Percentiles rank a stretch among this genome's conserved stretches.
These are phyloP conservation scores for Polydesmus complanatus DNA, from an alignment of 2,888 invertebrate species.

Conservation along the genomic window DNA sequence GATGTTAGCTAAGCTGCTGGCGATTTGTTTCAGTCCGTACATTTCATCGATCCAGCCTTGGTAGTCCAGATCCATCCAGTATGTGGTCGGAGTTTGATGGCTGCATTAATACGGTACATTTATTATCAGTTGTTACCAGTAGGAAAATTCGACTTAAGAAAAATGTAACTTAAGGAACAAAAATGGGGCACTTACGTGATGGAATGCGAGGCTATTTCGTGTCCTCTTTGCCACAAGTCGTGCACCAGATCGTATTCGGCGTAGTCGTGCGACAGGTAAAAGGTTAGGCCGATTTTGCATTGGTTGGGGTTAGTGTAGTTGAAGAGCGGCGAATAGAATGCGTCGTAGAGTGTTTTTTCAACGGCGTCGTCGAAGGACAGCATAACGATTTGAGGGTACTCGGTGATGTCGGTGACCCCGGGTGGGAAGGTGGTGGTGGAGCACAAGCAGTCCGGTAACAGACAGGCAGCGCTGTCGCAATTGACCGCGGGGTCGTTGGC, in stretches of 20 bases:
- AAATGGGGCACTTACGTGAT: conserved; percentile 22
- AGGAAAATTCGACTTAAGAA: too few relatives aligned
- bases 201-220: conserved; percentile 23
- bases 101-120: background rate
- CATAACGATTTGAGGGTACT: conserved; percentile 26
- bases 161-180: background rate
- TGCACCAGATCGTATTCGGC: conserved; percentile 18
- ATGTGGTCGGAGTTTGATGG: conserved; percentile 13
- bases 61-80: conserved; percentile 18
- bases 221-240: conserved; percentile 18
- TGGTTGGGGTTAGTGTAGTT: conserved; percentile 18
- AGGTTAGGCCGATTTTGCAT: conserved; percentile 19
- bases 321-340: conserved; percentile 17
- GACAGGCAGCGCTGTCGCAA: conserved; percentile 35
- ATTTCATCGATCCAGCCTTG: conserved; percentile 22
- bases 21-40: conserved; percentile 24
- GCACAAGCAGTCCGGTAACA: conserved; percentile 43
- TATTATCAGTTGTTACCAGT: too few relatives aligned
- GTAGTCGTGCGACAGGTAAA: conserved; percentile 19
- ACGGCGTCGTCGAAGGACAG: conserved; percentile 26
- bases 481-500: too few relatives aligned
- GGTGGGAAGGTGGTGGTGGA: conserved; percentile 29
- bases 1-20: conserved; percentile 22
- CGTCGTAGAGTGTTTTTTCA: conserved; percentile 12
- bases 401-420: conserved; percentile 7